Evolutionary conservation across 1,140 invertebrate species (phyloP), one percentile per base, ranked within the genome.

Genomic region (Hyles vespertilio): DNA sequence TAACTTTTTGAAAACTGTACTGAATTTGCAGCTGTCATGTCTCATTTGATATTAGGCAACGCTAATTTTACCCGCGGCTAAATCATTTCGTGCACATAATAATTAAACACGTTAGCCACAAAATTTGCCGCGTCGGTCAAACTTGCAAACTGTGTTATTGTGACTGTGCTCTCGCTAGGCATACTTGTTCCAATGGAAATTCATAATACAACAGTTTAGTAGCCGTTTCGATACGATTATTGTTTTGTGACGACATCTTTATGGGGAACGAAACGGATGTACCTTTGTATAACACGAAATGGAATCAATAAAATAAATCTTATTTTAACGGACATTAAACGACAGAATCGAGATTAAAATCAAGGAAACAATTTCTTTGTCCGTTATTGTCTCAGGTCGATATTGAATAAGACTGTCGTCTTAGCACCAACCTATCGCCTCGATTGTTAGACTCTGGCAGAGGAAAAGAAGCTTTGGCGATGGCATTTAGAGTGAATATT

Each of bases 331-430:
- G 58, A 60, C 47, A 50, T 40, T 60, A 57, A 66, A 61, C 58
- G 43, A 54, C 52, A 57, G 60, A 59, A 56, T 52, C 44, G 51
- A 51, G 52, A 63, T 65, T 63, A 54, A 50, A 63, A 65, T 71
- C 65, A 58, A 67, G 66, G 54, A 74, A 70, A 73, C 68, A 77
- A 76, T 79, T 72, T 59, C 68, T 68, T 70, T 67, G 72, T 73
- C 49, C 52, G 53, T 71, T 69, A 72, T 66, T 66, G 59, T 56
- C 67, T 67, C 67, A 63, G 70, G 69, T 78, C 70, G 66, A 77
- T 75, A 76, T 80, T 75, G 69, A 79, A 80, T 79, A 70, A 69
- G 66, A 69, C 56, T 62, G 65, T 72, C 64, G 63, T 67, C 69
- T 74, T 71, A 70, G 62, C 59, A 68, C 59, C 67, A 63, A 74